Conservation (phyloP, 2,113 vertebrate species). For the Larimichthys crocea region DNA sequence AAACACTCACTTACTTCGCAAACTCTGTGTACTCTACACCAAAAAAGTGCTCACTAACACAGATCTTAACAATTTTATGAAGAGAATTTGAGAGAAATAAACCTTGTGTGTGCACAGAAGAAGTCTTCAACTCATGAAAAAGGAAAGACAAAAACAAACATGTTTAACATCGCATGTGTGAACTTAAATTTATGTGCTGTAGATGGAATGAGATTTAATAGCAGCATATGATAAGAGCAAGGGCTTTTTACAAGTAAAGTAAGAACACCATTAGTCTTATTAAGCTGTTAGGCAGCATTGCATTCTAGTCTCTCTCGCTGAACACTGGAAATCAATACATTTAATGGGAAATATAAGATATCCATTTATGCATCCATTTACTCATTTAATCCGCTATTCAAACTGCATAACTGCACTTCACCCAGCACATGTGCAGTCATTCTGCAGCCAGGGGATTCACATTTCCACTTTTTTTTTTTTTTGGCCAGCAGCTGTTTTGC, state of each 20-base stretch:
- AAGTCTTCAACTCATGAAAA: too few relatives aligned
- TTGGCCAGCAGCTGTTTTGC: conserved; percentile 30
- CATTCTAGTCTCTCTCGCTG: neutral
- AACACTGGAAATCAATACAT: neutral
- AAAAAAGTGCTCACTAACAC: too few relatives aligned
- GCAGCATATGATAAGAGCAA: neutral
- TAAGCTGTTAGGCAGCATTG: neutral
- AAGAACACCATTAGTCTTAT: neutral
- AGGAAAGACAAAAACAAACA: too few relatives aligned
- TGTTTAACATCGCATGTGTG: too few relatives aligned
- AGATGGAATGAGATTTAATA: neutral
- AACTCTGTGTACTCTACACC: too few relatives aligned
- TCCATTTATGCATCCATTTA: conserved; percentile 5
- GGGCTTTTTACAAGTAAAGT: neutral
- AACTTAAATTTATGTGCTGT: neutral
- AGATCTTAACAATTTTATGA: too few relatives aligned
- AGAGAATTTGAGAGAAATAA: too few relatives aligned
- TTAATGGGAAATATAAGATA: conserved; percentile 6
- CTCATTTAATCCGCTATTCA: conserved; percentile 5
- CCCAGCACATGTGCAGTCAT: neutral
- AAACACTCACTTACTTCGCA: too few relatives aligned
- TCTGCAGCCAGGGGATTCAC: conserved; percentile 16
- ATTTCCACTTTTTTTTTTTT: neutral
- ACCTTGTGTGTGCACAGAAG: too few relatives aligned
- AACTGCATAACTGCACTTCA: conserved; percentile 8